Base-by-base conservation (phyloP, 1,140 invertebrate species). In the Calliphora vicina region DNA sequence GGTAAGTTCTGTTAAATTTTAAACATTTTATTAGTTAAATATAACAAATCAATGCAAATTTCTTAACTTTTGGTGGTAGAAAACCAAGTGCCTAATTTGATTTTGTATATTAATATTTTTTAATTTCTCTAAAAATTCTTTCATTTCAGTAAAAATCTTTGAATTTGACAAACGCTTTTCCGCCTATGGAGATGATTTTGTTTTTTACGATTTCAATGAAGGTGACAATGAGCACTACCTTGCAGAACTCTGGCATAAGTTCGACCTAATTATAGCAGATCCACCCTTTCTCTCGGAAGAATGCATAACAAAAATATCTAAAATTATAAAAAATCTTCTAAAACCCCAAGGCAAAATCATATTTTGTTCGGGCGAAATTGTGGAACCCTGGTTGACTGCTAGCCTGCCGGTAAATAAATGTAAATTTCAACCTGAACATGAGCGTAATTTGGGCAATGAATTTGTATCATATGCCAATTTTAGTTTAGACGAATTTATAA, bases 241-340 rank as follows among this genome's bases (percentile, higher is more conserved):
- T 0, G 84, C 90, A 83, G 92, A 95, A 0, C 91, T 94, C 35
- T 84, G 91, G 17, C 91, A 92, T 72, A 89, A 90, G 26, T 99
- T 96, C 91, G 96, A 98, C 90, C 86, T 99, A 20, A 95, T 99
- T 2, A 92, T 99, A 81, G 96, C 95, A 0, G 98, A 99, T 92
- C 98, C 98, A 13, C 98, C 98, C 13, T 99, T 98, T 91, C 91
- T 99, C 8, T 96, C 97, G 0, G 95, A 97, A 85, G 97, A 99
- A 91, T 99, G 98, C 92, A 92, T 99, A 20, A 93, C 93, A 2
- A 98, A 98, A 92, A 95, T 94, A 27, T 93, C 96, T 0, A 89
- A 93, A 61, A 97, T 97, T 0, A 93, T 98, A 6, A 95, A 94
- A 85, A 94, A 93, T 85, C 87, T 99, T 71, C 89, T 94, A 0